These are phyloP conservation scores for Scaeva pyrastri DNA, from an alignment of 2,888 invertebrate species.

Conservation along the genomic window DNA sequence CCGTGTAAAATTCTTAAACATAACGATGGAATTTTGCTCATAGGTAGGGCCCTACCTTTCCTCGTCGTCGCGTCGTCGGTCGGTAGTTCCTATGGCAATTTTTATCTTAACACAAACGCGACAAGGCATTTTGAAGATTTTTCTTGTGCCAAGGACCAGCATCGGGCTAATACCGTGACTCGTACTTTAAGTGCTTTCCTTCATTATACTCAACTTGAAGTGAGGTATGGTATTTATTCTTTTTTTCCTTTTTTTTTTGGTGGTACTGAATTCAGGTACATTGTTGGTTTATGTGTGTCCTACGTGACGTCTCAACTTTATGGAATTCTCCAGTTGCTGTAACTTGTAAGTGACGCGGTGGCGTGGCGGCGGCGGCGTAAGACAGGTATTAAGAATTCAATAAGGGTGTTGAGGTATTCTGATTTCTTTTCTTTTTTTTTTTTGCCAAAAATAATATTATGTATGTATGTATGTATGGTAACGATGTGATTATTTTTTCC, in stretches of 20 bases:
- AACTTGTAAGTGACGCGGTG: too few species aligned
- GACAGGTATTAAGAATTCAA: slow-evolving; percentile 21
- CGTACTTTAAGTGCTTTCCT: slow-evolving; percentile 23
- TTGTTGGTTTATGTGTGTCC: slow-evolving; percentile 3
- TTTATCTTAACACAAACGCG: slow-evolving; percentile 24
- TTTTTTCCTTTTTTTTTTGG: too few species aligned
- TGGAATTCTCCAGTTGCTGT: background rate
- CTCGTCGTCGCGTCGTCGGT: too few species aligned
- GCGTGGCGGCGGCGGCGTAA: too few species aligned
- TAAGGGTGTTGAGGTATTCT: slow-evolving; percentile 27
- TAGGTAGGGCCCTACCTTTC: background rate
- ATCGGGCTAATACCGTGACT: slow-evolving; percentile 7
- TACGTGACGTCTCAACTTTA: slow-evolving; percentile 32
- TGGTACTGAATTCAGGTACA: slow-evolving; percentile 11
- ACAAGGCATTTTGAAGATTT: slow-evolving; percentile 28
- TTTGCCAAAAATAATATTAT: too few species aligned
- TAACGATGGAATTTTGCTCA: background rate
- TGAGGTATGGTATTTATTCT: background rate
- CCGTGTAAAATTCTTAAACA: too few species aligned
- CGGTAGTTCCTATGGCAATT: slow-evolving; percentile 6
- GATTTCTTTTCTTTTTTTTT: background rate
- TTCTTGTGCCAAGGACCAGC: slow-evolving; percentile 8
- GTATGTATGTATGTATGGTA: background rate
- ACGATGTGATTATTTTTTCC: slow-evolving; percentile 12
- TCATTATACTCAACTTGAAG: slow-evolving; percentile 18